Evolutionary conservation across 92 coral and sea anemone species (phyloP).

Genomic region (Meandrina meandrites): DNA sequence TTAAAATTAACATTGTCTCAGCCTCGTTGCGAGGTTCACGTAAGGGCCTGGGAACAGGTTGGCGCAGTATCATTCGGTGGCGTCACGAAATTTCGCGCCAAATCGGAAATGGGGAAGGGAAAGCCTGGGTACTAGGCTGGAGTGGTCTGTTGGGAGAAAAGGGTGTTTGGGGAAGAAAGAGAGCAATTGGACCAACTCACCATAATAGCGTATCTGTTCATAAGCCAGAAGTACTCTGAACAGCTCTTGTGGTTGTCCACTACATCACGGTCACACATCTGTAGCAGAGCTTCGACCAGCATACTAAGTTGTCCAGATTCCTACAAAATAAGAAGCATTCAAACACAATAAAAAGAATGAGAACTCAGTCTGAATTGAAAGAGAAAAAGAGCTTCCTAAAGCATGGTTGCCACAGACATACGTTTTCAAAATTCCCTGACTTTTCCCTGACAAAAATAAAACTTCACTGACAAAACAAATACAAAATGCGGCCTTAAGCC

Average conservation of each 20-base stretch:
- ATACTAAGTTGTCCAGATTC: constrained; percentile 66
- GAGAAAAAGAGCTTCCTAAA: not conserved
- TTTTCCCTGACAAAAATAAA: too few relatives aligned
- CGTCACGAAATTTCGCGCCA: too few relatives aligned
- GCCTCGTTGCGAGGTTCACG: too few relatives aligned
- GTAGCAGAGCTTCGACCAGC: constrained; percentile 65
- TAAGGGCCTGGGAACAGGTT: too few relatives aligned
- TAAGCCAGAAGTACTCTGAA: constrained; percentile 84
- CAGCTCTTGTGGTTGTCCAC: constrained; percentile 86
- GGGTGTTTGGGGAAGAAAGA: not conserved
- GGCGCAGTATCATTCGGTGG: too few relatives aligned
- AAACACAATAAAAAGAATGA: not conserved
- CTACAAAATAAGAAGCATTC: constrained; percentile 17
- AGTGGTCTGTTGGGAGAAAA: not conserved
- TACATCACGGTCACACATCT: constrained; percentile 87
- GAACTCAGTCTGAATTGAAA: not conserved
- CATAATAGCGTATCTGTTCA: constrained; percentile 83
- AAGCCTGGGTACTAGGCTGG: too few relatives aligned
- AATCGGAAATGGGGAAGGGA: too few relatives aligned
- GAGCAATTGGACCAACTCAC: constrained; percentile 24
- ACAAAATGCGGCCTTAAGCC: too few relatives aligned
- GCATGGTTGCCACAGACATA: too few relatives aligned
- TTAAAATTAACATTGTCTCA: too few relatives aligned
- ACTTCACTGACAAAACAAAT: too few relatives aligned
- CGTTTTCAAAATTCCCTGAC: too few relatives aligned